Base-by-base conservation (phyloP, 2,888 invertebrate genomes). In the Amiota mariae region DNA sequence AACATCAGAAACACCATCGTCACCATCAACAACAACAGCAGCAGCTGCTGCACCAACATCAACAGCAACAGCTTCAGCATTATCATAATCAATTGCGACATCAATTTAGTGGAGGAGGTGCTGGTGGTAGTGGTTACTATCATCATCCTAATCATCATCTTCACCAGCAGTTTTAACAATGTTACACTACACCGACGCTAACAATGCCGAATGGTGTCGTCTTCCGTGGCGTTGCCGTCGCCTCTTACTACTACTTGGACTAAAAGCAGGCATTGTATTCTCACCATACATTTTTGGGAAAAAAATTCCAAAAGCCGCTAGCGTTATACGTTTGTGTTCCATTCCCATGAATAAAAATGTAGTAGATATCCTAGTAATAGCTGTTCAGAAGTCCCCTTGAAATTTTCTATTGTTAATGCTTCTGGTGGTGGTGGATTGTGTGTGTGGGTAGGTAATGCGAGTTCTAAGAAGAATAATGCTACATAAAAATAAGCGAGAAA, bases 111-210 rank as follows among this genome's bases (percentile, higher is more conserved):
- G 36, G 36, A 4, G 36, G 36, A 36, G 36, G 36, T 36, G 54
- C 76, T 48, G 61, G 76, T 47, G 64, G 74, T 47, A 47, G 77
- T 11, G 57, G 24, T n/a, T 20, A 0, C 77, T 73, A 4, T 6
- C 76, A 73, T 1, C 78, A 74, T 47, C 77, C 68, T 24, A 79
- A 72, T 11, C 75, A 75, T 24, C 72, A 59, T 1, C 75, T 73
- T 48, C 73, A 73, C 54, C 79, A 76, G 67, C 76, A 75, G 46
- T 74, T 72, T 48, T 46, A 67, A 49, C 48, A 59, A 59, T 59
- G 59, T 18, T 11, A 4, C 59, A 11, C 59, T 4, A 6, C 20
- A 11, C 24, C 59, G 15, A 11, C 18, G 57, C 20, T 57, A 18
- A 10, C 57, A 59, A 18, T 51, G 54, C 54, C 12, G n/a, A 51